phyloP scores from a whole-genome alignment of 2,888 invertebrate species.

The Tethea ocularis region DNA sequence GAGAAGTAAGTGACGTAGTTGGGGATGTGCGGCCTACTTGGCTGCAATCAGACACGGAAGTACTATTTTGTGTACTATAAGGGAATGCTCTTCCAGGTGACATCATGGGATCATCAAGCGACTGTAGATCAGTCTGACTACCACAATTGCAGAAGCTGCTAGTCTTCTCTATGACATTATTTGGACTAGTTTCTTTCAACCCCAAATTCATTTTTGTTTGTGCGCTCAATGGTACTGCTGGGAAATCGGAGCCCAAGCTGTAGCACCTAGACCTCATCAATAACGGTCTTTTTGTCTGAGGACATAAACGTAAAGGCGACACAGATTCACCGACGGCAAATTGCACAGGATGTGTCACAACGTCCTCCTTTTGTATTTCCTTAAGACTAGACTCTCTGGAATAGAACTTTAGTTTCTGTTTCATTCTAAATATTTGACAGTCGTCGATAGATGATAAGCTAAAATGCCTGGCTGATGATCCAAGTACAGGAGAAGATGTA shows the following conservation, averaged over 20 bases:
- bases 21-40: constrained; percentile 83
- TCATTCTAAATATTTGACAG: constrained; percentile 74
- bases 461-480: constrained; percentile 86
- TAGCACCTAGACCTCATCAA: constrained; percentile 84
- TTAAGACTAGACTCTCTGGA: constrained; percentile 74
- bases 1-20: constrained; percentile 78
- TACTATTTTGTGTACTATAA: constrained; percentile 73
- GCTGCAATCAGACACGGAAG: constrained; percentile 82
- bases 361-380: constrained; percentile 71
- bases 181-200: constrained; percentile 79
- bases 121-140: constrained; percentile 88
- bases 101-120: constrained; percentile 83
- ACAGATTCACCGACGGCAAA: constrained; percentile 88
- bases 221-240: constrained; percentile 83
- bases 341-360: constrained; percentile 77
- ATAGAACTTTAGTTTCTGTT: constrained; percentile 73
- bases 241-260: constrained; percentile 85
- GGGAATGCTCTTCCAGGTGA: constrained; percentile 76
- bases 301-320: constrained; percentile 69
- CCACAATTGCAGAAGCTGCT: constrained; percentile 87
- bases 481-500: constrained; percentile 76
- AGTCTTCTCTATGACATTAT: constrained; percentile 61
- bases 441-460: constrained; percentile 88
- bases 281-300: constrained; percentile 54
- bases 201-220: constrained; percentile 86